Conservation (phyloP, 30 jellyfish, hydroid and myxozoan genomes). For the Euphysa ruthae region DNA sequence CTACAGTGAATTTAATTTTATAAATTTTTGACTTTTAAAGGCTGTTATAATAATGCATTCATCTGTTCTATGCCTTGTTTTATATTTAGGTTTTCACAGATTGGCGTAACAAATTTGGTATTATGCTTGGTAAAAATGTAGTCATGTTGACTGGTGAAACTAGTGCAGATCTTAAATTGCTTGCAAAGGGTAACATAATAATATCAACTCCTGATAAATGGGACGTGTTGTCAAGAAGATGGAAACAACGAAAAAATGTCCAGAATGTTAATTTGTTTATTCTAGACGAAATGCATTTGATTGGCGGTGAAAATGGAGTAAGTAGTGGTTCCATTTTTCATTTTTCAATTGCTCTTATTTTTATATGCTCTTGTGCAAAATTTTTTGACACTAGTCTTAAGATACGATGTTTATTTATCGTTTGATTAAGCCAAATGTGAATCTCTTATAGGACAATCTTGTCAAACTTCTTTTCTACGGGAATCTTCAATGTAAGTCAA, state of each 20-base stretch:
- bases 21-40: not conserved
- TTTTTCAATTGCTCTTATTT: not conserved
- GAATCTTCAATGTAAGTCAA: too few species aligned
- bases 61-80: not conserved
- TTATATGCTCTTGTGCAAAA: too few species aligned
- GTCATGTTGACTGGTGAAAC: slow-evolving; percentile 96
- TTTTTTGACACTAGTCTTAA: too few species aligned
- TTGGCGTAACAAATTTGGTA: slow-evolving; percentile 82
- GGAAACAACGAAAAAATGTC: slow-evolving; percentile 96
- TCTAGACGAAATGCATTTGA: slow-evolving; percentile 85
- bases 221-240: slow-evolving; percentile 92
- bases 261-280: slow-evolving; percentile 76
- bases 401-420: too few species aligned
- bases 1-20: too few species aligned
- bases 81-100: slow-evolving; percentile 57
- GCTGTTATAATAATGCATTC: not conserved
- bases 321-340: not conserved
- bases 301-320: slow-evolving; percentile 97
- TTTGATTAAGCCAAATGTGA: too few species aligned
- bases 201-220: slow-evolving; percentile 90
- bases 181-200: slow-evolving; percentile 82
- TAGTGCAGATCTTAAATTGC: slow-evolving; percentile 76
- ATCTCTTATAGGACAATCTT: too few species aligned
- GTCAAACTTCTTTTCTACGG: too few species aligned
- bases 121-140: slow-evolving; percentile 76